These are phyloP conservation scores for Cryptosula pallasiana DNA, from an alignment of 2,888 invertebrate genomes.

Conservation along the genomic window DNA sequence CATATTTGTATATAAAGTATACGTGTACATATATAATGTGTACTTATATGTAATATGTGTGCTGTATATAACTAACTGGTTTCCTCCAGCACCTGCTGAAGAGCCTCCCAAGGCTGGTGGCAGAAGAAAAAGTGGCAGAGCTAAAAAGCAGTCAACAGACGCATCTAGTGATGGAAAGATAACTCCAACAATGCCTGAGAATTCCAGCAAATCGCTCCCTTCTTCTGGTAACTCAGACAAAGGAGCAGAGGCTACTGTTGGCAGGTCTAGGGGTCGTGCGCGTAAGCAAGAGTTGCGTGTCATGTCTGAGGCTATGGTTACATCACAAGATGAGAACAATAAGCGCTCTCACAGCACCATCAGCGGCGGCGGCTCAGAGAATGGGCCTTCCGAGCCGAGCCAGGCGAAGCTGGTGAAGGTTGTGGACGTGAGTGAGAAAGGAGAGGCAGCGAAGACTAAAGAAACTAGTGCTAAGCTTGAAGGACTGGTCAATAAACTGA, in stretches of 20 bases:
- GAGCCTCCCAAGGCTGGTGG: not conserved
- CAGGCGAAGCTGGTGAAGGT: not conserved
- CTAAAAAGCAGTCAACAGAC: not conserved
- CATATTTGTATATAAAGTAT: too few relatives aligned
- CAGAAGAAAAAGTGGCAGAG: not conserved
- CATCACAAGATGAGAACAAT: not conserved
- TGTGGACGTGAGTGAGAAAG: not conserved
- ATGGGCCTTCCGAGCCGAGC: not conserved
- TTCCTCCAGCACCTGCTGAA: not conserved
- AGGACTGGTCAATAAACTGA: conserved; percentile 1
- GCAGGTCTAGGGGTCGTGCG: not conserved
- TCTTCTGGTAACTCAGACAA: too few relatives aligned
- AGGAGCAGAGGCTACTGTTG: not conserved
- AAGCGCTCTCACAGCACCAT: not conserved
- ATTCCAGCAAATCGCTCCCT: too few relatives aligned
- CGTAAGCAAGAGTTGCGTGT: conserved; percentile 9
- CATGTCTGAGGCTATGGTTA: not conserved
- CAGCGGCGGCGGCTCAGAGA: not conserved
- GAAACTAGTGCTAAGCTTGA: not conserved
- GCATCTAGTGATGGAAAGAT: too few relatives aligned
- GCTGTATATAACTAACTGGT: too few relatives aligned
- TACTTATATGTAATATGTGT: too few relatives aligned
- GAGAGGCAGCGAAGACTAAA: not conserved
- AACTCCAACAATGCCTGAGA: not conserved
- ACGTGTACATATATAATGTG: too few relatives aligned